phyloP scores from a whole-genome alignment of 1,140 invertebrate species.

The Panulirus ornatus region DNA sequence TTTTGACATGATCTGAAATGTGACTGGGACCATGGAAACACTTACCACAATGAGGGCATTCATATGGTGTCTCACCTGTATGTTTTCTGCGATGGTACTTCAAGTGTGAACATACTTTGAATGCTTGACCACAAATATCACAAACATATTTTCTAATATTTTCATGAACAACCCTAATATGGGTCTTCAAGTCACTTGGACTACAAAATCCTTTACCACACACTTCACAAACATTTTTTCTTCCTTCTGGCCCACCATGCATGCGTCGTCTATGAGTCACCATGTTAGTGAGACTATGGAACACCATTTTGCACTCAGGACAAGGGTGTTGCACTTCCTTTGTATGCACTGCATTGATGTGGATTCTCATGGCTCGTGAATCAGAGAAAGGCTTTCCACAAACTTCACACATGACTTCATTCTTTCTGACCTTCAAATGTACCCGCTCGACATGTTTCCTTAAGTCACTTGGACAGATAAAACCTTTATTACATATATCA shows the following conservation, averaged over 20 bases:
- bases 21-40: slow-evolving; percentile 72
- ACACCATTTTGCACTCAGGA: slow-evolving; percentile 75
- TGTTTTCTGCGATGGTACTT: slow-evolving; percentile 74
- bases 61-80: slow-evolving; percentile 73
- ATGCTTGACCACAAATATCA: slow-evolving; percentile 75
- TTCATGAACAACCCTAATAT: slow-evolving; percentile 75
- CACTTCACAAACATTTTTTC: slow-evolving; percentile 65
- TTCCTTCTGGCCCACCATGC: slow-evolving; percentile 64
- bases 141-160: slow-evolving; percentile 75
- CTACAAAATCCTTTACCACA: slow-evolving; percentile 74
- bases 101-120: slow-evolving; percentile 69
- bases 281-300: slow-evolving; percentile 68
- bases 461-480: slow-evolving; percentile 61
- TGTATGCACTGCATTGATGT: slow-evolving; percentile 75
- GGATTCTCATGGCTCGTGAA: slow-evolving; percentile 65
- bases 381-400: slow-evolving; percentile 72
- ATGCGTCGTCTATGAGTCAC: slow-evolving; percentile 64
- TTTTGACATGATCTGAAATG: slow-evolving; percentile 71
- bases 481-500: slow-evolving; percentile 69
- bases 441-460: slow-evolving; percentile 71
- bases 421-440: slow-evolving; percentile 66
- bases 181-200: slow-evolving; percentile 74
- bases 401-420: slow-evolving; percentile 69
- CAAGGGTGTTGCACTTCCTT: slow-evolving; percentile 76
- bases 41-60: slow-evolving; percentile 70